Conservation (phyloP, 1,140 invertebrate genomes). For the Macrocentrus cingulum region DNA sequence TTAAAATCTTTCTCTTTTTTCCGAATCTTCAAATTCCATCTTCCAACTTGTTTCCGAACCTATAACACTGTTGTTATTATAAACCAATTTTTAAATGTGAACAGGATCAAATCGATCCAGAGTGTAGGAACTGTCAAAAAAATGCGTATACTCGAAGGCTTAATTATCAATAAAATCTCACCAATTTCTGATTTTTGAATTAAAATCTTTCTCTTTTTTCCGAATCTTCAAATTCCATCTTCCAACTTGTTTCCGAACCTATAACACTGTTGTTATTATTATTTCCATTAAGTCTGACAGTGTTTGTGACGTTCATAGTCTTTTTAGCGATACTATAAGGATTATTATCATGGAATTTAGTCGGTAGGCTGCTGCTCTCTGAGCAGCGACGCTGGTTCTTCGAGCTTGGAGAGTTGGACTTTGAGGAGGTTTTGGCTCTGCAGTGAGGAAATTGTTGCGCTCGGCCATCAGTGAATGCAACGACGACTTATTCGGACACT, state of each 20-base stretch:
- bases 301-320: not conserved
- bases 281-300: slow-evolving; percentile 10
- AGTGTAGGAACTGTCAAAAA: not conserved
- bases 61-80: no score
- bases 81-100: no score
- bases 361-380: slow-evolving; percentile 39
- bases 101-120: no score
- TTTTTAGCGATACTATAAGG: slow-evolving; percentile 13
- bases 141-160: not conserved
- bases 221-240: slow-evolving; percentile 67
- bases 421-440: not conserved
- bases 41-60: no score
- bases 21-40: no score
- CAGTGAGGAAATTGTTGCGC: slow-evolving; percentile 2
- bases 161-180: slow-evolving; percentile 45
- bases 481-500: slow-evolving; percentile 32
- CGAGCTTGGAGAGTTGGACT: slow-evolving; percentile 38
- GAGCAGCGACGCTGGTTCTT: slow-evolving; percentile 46
- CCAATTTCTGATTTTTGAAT: slow-evolving; percentile 69
- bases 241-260: slow-evolving; percentile 59
- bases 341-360: slow-evolving; percentile 17
- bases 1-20: no score
- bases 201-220: slow-evolving; percentile 67
- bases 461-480: slow-evolving; percentile 17
- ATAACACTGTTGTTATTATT: slow-evolving; percentile 17